Conservation (phyloP, 2,797 vertebrate species). For the Enteromius afrohamiltoni region DNA sequence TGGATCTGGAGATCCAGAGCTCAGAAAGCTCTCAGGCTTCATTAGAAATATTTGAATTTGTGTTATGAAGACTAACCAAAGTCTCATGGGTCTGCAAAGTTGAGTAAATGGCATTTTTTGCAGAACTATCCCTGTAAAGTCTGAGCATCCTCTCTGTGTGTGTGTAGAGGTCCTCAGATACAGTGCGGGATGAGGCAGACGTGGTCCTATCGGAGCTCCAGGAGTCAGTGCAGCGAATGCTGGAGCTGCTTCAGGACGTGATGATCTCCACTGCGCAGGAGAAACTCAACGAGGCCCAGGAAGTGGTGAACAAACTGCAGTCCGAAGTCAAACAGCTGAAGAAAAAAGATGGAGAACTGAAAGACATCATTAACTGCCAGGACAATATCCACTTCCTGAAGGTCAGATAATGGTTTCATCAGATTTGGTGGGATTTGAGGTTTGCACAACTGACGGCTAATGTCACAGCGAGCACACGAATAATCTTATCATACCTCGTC, state of each 20-base stretch:
- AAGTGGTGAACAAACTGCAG: slow-evolving; percentile 71
- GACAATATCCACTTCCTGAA: slow-evolving; percentile 80
- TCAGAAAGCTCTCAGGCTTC: neutral
- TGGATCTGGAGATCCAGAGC: neutral
- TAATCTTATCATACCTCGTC: neutral
- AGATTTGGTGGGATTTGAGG: neutral
- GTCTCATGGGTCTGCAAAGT: neutral
- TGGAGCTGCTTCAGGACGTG: slow-evolving; percentile 75
- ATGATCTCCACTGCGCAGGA: slow-evolving; percentile 71
- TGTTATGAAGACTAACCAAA: neutral
- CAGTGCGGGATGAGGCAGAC: slow-evolving; percentile 67
- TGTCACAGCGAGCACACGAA: neutral
- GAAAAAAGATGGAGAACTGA: slow-evolving; percentile 74
- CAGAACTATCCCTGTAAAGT: neutral
- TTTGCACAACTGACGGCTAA: neutral
- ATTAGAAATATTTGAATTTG: neutral
- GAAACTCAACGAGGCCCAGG: slow-evolving; percentile 76
- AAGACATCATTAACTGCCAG: slow-evolving; percentile 71
- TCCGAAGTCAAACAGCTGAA: slow-evolving; percentile 71
- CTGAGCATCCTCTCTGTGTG: neutral
- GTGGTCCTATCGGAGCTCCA: slow-evolving; percentile 71
- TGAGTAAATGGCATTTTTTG: neutral
- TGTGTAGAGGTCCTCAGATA: slow-evolving; percentile 68
- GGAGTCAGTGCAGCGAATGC: slow-evolving; percentile 75
- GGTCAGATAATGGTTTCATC: slow-evolving; percentile 62